These are phyloP conservation scores for Rhinolophus ferrumequinum DNA, from an alignment of 2,113 vertebrate species.

Conservation along the genomic window DNA sequence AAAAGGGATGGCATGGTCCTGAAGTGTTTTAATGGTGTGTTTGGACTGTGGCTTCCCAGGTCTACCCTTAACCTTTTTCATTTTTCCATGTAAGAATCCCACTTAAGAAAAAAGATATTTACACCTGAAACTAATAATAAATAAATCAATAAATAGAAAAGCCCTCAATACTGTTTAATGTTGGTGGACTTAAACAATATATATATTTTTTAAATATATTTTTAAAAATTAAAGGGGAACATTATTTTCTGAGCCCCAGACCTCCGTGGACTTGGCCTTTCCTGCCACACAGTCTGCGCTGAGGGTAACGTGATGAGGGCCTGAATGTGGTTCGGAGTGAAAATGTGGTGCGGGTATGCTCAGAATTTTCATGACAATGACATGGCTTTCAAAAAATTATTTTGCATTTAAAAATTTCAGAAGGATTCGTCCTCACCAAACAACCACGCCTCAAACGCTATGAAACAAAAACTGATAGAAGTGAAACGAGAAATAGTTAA, in stretches of 20 bases:
- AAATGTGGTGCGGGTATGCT: not conserved
- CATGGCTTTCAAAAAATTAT: not conserved
- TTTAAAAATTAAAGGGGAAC: no score
- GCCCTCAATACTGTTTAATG: no score
- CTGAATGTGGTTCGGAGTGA: not conserved
- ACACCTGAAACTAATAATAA: no score
- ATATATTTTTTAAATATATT: no score
- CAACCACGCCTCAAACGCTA: not conserved
- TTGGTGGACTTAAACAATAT: no score
- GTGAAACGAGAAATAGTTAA: not conserved
- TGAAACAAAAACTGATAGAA: not conserved
- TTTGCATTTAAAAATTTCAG: not conserved
- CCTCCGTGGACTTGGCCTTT: not conserved
- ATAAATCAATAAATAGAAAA: no score
- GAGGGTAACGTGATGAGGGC: accelerated
- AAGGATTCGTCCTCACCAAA: not conserved
- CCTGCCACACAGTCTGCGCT: not conserved
- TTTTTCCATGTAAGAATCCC: not conserved
- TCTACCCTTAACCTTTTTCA: no score
- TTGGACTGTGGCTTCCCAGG: not conserved
- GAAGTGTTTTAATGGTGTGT: not conserved
- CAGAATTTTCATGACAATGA: not conserved
- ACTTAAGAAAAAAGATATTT: not conserved
- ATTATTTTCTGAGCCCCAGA: not conserved
- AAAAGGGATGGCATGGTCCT: accelerated